A percentile compares a stretch with the other conserved stretches of the same genome.
Conservation (phyloP, 2,113 vertebrate genomes). For the Kryptolebias marmoratus region DNA sequence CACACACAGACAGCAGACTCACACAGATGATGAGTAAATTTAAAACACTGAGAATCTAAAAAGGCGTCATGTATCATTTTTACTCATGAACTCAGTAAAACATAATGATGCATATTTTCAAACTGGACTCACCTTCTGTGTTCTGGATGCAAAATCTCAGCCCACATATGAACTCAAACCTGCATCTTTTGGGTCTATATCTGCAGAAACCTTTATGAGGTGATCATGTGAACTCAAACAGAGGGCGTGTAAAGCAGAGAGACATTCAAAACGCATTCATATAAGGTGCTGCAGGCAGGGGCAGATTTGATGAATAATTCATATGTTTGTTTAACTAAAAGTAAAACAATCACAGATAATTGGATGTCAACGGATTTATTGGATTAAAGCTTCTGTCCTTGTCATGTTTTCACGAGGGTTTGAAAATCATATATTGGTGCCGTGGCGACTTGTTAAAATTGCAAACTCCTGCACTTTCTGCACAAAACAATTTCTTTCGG, state of each 20-base stretch:
- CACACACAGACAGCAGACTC: neutral
- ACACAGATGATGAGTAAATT: too few species aligned
- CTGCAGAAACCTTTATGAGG: too few species aligned
- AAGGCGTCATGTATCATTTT: neutral
- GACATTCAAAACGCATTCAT: neutral
- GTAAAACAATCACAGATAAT: constrained; percentile 48
- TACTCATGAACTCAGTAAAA: too few species aligned
- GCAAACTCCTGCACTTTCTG: constrained; percentile 38
- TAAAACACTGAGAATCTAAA: neutral
- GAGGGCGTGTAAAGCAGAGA: neutral
- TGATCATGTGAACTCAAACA: neutral
- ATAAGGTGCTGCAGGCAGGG: neutral
- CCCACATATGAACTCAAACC: neutral
- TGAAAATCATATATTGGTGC: constrained; percentile 5
- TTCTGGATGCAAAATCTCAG: too few species aligned
- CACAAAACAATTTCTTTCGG: constrained; percentile 39
- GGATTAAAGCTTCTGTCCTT: constrained; percentile 49
- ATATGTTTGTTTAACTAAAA: constrained; percentile 30
- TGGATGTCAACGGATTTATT: constrained; percentile 55
- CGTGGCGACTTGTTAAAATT: constrained; percentile 32
- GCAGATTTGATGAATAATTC: constrained; percentile 32
- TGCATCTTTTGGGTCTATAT: neutral
- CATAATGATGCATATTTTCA: too few species aligned
- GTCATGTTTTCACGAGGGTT: constrained; percentile 45
- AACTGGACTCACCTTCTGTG: neutral